Conservation (phyloP, 2,113 vertebrate genomes). For the Calyptomena viridis region DNA sequence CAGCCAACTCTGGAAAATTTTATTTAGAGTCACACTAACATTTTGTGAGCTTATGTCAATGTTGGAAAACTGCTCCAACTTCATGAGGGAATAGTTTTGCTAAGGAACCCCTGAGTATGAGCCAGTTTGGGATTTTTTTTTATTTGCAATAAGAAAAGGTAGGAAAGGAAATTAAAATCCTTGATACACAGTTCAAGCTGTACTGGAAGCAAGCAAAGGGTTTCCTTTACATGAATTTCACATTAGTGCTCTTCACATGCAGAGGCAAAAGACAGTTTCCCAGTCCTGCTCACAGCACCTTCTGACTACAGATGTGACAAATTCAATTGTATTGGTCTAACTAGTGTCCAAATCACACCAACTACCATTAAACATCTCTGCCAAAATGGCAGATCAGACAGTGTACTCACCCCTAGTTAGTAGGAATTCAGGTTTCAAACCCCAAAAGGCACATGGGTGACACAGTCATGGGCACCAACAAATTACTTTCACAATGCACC, state of each 20-base stretch:
- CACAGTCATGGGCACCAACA: neutral
- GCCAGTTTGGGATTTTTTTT: neutral
- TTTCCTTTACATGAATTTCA: neutral
- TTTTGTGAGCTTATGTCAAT: constrained; percentile 21
- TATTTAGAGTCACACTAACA: constrained; percentile 7
- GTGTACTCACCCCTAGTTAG: neutral
- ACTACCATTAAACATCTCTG: neutral
- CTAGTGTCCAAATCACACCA: neutral
- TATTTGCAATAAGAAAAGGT: neutral
- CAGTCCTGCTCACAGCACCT: neutral
- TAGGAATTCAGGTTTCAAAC: neutral
- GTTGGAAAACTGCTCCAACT: constrained; percentile 18
- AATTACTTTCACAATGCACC: neutral
- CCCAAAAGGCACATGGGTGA: rapidly evolving
- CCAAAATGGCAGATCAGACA: neutral
- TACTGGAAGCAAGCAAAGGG: neutral
- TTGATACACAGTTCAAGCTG: neutral
- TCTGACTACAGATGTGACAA: neutral
- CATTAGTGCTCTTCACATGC: neutral
- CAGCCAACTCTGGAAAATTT: constrained; percentile 23
- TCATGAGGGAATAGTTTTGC: neutral
- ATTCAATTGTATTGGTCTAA: neutral
- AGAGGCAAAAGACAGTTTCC: neutral
- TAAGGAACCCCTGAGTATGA: neutral
- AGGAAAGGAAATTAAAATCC: neutral